These are phyloP conservation scores for Drosophila pseudotalamancana DNA, from an alignment of 2,888 invertebrate species.

Conservation along the genomic window DNA sequence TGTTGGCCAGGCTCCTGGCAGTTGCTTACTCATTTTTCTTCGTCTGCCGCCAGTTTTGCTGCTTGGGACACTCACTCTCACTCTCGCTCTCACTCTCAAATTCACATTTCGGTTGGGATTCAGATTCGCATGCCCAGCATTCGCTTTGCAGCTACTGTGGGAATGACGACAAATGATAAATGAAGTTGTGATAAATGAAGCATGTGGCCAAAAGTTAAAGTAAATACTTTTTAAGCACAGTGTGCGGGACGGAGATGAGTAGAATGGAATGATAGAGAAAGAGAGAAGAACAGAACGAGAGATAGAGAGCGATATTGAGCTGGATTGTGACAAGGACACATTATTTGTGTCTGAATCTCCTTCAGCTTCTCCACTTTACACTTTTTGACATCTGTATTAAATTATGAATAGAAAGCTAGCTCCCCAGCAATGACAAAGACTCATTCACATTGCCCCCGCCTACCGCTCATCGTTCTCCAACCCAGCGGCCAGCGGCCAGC, in stretches of 20 bases:
- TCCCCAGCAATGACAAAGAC: conserved; percentile 51
- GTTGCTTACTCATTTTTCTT: conserved; percentile 76
- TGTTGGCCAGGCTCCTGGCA: conserved; percentile 38
- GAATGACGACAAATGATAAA: conserved; percentile 76
- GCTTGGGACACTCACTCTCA: conserved; percentile 18
- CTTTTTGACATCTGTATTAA: conserved; percentile 57
- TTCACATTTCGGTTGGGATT: conserved; percentile 42
- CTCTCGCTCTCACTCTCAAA: conserved; percentile 14
- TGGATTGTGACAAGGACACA: conserved; percentile 13
- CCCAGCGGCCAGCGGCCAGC: too few relatives aligned
- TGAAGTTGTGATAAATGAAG: conserved; percentile 81
- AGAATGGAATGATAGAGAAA: too few relatives aligned
- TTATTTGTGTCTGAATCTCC: conserved; percentile 35
- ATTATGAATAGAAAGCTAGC: conserved; percentile 61
- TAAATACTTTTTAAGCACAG: conserved; percentile 70
- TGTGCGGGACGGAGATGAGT: background rate
- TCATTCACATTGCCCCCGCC: conserved; percentile 53
- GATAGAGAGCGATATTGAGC: background rate
- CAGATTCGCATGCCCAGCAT: conserved; percentile 52
- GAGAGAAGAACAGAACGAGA: background rate
- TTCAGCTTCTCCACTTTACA: conserved; percentile 17
- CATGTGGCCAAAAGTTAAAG: conserved; percentile 80
- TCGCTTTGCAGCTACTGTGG: conserved; percentile 40
- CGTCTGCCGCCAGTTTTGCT: conserved; percentile 59
- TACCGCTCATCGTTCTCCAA: too few relatives aligned